phyloP scores from a whole-genome alignment of 2,797 vertebrate species.

The Ctenopoma kingsleyae region DNA sequence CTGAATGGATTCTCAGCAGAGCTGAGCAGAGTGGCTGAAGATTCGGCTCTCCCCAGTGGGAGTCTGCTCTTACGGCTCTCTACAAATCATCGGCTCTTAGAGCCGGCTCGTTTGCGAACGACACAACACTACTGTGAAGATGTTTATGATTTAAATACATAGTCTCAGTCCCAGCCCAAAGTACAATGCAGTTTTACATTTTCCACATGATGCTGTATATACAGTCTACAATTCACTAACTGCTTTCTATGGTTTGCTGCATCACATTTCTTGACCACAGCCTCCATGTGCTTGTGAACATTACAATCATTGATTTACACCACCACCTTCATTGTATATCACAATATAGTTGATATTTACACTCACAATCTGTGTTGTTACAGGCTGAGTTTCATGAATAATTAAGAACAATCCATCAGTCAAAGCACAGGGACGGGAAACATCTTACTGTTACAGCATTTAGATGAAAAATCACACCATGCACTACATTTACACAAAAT shows the following conservation, averaged over 20 bases:
- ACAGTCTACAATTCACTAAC: background rate
- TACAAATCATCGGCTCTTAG: too few relatives aligned
- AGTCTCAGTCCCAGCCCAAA: background rate
- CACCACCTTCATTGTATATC: slow-evolving; percentile 16
- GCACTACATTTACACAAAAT: slow-evolving; percentile 62
- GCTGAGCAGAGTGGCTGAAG: too few relatives aligned
- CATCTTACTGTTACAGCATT: slow-evolving; percentile 52
- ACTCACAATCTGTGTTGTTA: slow-evolving; percentile 40
- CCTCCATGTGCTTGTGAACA: slow-evolving; percentile 4
- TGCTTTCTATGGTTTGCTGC: slow-evolving; percentile 16
- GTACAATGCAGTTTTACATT: background rate
- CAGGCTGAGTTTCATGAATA: slow-evolving; percentile 52
- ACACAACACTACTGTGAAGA: too few relatives aligned
- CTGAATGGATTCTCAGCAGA: too few relatives aligned
- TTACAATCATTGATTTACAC: slow-evolving; percentile 41
- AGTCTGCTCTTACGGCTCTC: too few relatives aligned
- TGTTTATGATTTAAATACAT: slow-evolving; percentile 17
- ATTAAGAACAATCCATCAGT: slow-evolving; percentile 62
- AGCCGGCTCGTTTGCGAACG: too few relatives aligned
- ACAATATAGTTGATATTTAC: slow-evolving; percentile 42
- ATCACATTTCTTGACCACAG: slow-evolving; percentile 20
- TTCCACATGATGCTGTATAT: background rate
- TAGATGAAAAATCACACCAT: slow-evolving; percentile 55
- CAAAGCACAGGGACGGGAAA: slow-evolving; percentile 45
- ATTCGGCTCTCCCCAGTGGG: too few relatives aligned